Conservation (phyloP, 2,113 vertebrate species). For the Caranx melampygus region DNA sequence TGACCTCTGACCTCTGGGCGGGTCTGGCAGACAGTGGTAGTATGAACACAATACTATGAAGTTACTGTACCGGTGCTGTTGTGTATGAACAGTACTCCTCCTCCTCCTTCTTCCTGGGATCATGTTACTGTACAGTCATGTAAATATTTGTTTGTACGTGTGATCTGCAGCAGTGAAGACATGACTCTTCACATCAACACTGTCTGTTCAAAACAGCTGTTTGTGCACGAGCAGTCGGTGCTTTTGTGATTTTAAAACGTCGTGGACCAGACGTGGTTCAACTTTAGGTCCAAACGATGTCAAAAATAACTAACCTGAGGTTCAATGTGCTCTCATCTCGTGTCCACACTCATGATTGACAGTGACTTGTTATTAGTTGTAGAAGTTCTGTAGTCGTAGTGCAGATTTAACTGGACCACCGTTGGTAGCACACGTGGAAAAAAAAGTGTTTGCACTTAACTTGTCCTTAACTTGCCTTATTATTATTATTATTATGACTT, state of each 20-base stretch:
- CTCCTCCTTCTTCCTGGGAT: slow-evolving; percentile 36
- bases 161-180: slow-evolving; percentile 25
- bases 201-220: too few species aligned
- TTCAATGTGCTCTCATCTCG: not conserved
- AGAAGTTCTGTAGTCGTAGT: slow-evolving; percentile 29
- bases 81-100: slow-evolving; percentile 33
- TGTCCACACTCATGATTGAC: not conserved
- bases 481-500: not conserved
- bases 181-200: not conserved
- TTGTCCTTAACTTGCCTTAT: slow-evolving; percentile 34
- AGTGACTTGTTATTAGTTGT: slow-evolving; percentile 16
- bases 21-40: slow-evolving; percentile 1
- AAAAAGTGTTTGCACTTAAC: slow-evolving; percentile 30
- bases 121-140: slow-evolving; percentile 52
- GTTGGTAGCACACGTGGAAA: not conserved
- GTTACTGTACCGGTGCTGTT: slow-evolving; percentile 52
- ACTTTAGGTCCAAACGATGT: slow-evolving; percentile 34
- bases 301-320: not conserved
- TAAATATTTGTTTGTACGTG: not conserved
- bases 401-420: not conserved
- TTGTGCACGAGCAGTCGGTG: too few species aligned
- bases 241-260: not conserved
- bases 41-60: slow-evolving; percentile 20
- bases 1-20: slow-evolving; percentile 13
- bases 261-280: not conserved